Evolutionary conservation across 1,140 invertebrate species (phyloP).

Genomic region (Sitophilus oryzae): DNA sequence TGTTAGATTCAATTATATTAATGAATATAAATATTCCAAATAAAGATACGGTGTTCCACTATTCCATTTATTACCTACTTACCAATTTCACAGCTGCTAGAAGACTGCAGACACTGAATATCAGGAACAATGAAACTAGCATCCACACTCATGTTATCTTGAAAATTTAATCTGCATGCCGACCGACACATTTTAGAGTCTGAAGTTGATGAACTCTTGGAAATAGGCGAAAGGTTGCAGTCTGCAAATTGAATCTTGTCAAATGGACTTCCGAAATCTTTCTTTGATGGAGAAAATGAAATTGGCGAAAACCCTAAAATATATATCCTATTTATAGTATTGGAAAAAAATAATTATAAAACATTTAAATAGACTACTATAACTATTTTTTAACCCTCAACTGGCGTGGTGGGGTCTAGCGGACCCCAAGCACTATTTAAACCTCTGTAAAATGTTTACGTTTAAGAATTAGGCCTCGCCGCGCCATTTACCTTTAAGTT

Average conservation of each 20-base stretch:
- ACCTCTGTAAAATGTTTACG: too few relatives aligned
- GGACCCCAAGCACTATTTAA: too few relatives aligned
- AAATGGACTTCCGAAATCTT: conserved; percentile 2
- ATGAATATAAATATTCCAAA: too few relatives aligned
- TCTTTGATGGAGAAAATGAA: conserved; percentile 23
- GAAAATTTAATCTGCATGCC: conserved; percentile 28
- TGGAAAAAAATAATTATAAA: too few relatives aligned
- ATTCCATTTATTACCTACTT: neutral
- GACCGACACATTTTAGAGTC: conserved; percentile 14
- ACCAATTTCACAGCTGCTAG: conserved; percentile 1
- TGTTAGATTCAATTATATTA: too few relatives aligned
- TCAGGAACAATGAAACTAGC: conserved; percentile 32
- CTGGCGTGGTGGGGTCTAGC: too few relatives aligned
- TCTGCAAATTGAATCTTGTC: conserved; percentile 29
- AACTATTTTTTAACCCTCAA: too few relatives aligned
- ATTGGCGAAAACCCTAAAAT: conserved; percentile 29
- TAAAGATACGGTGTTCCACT: too few relatives aligned
- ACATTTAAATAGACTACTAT: too few relatives aligned
- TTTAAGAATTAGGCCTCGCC: too few relatives aligned
- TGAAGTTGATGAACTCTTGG: conserved; percentile 4
- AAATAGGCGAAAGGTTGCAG: conserved; percentile 39
- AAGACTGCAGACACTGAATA: conserved; percentile 18
- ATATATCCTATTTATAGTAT: too few relatives aligned
- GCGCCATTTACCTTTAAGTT: too few relatives aligned
- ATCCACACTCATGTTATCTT: conserved; percentile 31